phyloP scores from a whole-genome alignment of 2,888 invertebrate genomes.

The Patella depressa region DNA sequence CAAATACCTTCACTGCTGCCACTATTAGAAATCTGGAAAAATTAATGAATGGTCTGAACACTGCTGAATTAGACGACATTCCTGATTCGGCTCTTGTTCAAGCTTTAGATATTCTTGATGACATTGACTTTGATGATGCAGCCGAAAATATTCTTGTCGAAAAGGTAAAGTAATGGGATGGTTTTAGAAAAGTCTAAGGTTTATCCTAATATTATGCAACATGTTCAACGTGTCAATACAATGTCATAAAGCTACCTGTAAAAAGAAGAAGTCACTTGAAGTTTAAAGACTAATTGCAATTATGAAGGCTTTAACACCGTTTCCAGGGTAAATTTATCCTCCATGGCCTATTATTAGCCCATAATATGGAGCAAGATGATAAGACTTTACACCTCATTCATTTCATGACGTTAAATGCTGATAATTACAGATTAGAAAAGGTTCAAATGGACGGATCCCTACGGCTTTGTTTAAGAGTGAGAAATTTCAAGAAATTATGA shows the following conservation, averaged over 20 bases:
- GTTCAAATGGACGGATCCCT: neutral
- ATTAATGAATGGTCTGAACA: constrained; percentile 32
- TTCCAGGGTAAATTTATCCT: too few relatives aligned
- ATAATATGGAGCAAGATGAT: too few relatives aligned
- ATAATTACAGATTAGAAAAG: neutral
- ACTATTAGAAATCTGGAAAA: constrained; percentile 27
- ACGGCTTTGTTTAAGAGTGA: neutral
- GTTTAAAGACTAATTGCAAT: too few relatives aligned
- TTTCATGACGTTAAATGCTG: too few relatives aligned
- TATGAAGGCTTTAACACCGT: too few relatives aligned
- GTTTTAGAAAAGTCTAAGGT: too few relatives aligned
- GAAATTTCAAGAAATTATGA: constrained; percentile 21
- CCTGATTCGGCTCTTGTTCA: constrained; percentile 30
- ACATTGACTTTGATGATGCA: constrained; percentile 36
- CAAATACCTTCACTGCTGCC: constrained; percentile 16
- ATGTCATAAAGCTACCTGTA: too few relatives aligned
- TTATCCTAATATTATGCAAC: too few relatives aligned
- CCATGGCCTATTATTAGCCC: too few relatives aligned
- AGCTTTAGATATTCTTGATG: constrained; percentile 34
- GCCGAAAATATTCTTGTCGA: constrained; percentile 30
- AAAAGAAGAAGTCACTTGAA: too few relatives aligned
- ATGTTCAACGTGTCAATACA: too few relatives aligned
- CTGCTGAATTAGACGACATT: constrained; percentile 31
- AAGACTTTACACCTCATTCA: too few relatives aligned
- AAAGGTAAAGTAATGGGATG: constrained; percentile 25